Evolutionary conservation across 2,113 vertebrate species (phyloP).

Genomic region (Podarcis raffonei): DNA sequence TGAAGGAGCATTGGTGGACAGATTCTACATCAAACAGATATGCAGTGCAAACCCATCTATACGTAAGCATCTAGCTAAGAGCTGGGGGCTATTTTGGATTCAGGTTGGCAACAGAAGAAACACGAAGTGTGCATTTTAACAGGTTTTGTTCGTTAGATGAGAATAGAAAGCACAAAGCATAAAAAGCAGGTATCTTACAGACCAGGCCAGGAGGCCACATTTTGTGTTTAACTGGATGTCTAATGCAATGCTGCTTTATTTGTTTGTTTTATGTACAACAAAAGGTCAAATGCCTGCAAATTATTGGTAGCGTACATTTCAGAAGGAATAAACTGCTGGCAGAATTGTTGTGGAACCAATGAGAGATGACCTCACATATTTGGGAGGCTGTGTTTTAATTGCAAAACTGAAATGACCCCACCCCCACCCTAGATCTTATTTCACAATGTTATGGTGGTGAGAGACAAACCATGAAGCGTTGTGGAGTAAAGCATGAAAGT

Average conservation of each 20-base stretch:
- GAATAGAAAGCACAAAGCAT: too few species aligned
- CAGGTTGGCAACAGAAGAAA: too few species aligned
- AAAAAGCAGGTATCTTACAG: too few species aligned
- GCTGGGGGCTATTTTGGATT: too few species aligned
- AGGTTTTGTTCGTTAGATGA: too few species aligned
- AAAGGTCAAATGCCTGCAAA: neutral
- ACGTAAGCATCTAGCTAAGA: too few species aligned
- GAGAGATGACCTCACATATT: neutral
- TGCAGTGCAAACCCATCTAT: too few species aligned
- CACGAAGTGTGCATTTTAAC: too few species aligned
- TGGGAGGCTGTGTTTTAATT: neutral
- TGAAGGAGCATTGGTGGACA: too few species aligned
- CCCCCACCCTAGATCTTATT: neutral
- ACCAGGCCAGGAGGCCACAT: neutral
- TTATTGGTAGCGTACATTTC: neutral
- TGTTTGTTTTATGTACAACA: neutral
- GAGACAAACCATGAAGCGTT: neutral
- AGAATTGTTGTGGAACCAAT: neutral
- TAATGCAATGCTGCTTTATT: neutral
- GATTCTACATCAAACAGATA: too few species aligned
- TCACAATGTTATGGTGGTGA: neutral
- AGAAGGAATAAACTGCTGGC: constrained; percentile 16
- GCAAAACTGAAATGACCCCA: neutral
- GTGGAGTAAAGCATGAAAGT: too few species aligned
- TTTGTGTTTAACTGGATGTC: neutral